These are phyloP conservation scores for Nomada flava DNA, from an alignment of 2,888 invertebrate species.

Conservation along the genomic window DNA sequence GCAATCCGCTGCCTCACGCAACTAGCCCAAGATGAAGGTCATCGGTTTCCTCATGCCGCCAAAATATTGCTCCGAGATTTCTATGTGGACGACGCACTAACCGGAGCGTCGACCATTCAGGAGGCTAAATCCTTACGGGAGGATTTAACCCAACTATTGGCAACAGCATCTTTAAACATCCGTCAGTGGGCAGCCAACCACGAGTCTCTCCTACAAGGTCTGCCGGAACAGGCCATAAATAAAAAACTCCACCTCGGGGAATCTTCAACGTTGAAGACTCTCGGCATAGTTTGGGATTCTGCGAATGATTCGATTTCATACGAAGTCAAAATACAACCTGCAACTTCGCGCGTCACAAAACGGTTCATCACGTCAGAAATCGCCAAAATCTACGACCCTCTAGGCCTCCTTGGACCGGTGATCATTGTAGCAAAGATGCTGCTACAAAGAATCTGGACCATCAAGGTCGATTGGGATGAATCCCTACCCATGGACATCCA, in stretches of 20 bases:
- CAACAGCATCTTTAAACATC: conserved; percentile 44
- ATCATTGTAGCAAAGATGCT: neutral
- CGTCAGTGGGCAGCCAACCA: conserved; percentile 67
- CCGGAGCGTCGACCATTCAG: conserved; percentile 30
- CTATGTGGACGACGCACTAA: conserved; percentile 60
- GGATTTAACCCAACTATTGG: conserved; percentile 33
- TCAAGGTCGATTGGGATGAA: neutral
- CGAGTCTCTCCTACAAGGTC: conserved; percentile 27
- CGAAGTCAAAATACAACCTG: conserved; percentile 7
- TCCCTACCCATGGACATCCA: neutral
- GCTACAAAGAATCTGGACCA: neutral
- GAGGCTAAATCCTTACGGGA: conserved; percentile 41
- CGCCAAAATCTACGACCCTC: conserved; percentile 64
- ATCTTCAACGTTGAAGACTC: conserved; percentile 39
- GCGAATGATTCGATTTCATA: conserved; percentile 45
- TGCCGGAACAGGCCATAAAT: conserved; percentile 35
- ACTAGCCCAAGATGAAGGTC: conserved; percentile 44
- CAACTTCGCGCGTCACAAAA: neutral
- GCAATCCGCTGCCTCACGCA: conserved; percentile 54
- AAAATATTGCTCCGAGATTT: conserved; percentile 34
- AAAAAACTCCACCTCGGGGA: conserved; percentile 23
- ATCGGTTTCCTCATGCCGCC: conserved; percentile 28
- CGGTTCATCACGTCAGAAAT: conserved; percentile 48
- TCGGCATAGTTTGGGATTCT: conserved; percentile 55
- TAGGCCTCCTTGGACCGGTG: conserved; percentile 61